Conservation (phyloP, 2,113 vertebrate species). For the Thamnaconus septentrionalis region DNA sequence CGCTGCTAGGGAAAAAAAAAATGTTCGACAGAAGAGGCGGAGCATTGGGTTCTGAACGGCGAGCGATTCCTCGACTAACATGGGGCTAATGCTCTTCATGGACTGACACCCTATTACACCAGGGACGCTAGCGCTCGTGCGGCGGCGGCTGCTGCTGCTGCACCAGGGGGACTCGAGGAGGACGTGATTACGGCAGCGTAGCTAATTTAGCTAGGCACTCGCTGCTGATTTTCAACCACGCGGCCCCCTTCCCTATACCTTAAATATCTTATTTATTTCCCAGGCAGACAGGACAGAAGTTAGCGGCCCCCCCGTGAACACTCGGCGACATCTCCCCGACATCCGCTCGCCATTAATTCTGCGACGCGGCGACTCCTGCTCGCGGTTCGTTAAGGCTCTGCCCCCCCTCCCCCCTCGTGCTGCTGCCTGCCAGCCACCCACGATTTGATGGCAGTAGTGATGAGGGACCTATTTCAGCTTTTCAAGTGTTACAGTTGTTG, state of each 20-base stretch:
- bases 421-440: constrained; percentile 56
- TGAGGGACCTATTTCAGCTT: constrained; percentile 69
- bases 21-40: constrained; percentile 9
- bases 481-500: constrained; percentile 74
- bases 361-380: constrained; percentile 29
- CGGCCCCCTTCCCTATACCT: background rate
- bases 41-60: constrained; percentile 44
- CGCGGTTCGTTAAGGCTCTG: constrained; percentile 55
- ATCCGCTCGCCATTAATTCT: constrained; percentile 10
- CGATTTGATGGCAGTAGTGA: constrained; percentile 68
- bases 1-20: background rate
- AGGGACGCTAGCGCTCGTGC: constrained; percentile 9
- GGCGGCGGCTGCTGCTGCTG: background rate
- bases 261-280: background rate
- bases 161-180: constrained; percentile 1
- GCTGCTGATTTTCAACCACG: constrained; percentile 4
- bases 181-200: background rate
- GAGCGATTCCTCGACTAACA: constrained; percentile 36
- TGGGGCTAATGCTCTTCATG: background rate
- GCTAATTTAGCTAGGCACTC: constrained; percentile 7
- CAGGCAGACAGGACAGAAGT: background rate
- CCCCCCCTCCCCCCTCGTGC: constrained; percentile 35
- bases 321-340: constrained; percentile 17
- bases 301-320: constrained; percentile 7
- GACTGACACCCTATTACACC: constrained; percentile 18